Percentiles rank a stretch among this genome's conserved stretches.
phyloP scores from a whole-genome alignment of 2,797 vertebrate genomes.

The Intellagama lesueurii region DNA sequence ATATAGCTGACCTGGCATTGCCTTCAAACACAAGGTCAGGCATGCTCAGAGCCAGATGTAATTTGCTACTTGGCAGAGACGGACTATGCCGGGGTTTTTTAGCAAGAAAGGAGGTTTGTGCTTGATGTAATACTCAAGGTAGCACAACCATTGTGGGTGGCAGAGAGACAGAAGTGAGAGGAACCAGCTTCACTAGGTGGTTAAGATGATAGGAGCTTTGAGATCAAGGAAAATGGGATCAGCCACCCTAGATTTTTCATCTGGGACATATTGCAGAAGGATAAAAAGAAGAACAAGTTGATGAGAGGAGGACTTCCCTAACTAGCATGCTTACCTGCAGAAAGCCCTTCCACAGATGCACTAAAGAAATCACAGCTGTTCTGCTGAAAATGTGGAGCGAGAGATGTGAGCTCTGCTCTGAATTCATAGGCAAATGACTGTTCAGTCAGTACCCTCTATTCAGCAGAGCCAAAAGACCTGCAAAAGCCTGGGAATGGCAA shows the following conservation, averaged over 20 bases:
- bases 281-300: background rate
- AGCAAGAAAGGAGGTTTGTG: slow-evolving; percentile 33
- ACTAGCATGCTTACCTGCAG: background rate
- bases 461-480: background rate
- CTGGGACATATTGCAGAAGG: background rate
- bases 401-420: background rate
- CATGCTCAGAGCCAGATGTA: slow-evolving; percentile 30
- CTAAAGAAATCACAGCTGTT: background rate
- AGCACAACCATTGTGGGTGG: background rate
- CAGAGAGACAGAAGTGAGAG: slow-evolving; percentile 17
- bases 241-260: background rate
- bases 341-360: background rate
- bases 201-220: background rate
- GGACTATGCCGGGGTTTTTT: slow-evolving; percentile 14
- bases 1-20: background rate
- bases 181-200: background rate
- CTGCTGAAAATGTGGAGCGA: background rate
- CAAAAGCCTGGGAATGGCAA: background rate
- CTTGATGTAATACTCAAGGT: slow-evolving; percentile 31
- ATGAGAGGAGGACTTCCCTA: background rate
- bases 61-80: slow-evolving; percentile 44
- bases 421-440: slow-evolving; percentile 10
- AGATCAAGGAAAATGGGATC: background rate
- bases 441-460: background rate
- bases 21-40: slow-evolving; percentile 9